Evolutionary conservation across 2,113 vertebrate genomes (phyloP), one percentile per base, ranked within the genome.

Genomic region (Cochlearius cochlearius): DNA sequence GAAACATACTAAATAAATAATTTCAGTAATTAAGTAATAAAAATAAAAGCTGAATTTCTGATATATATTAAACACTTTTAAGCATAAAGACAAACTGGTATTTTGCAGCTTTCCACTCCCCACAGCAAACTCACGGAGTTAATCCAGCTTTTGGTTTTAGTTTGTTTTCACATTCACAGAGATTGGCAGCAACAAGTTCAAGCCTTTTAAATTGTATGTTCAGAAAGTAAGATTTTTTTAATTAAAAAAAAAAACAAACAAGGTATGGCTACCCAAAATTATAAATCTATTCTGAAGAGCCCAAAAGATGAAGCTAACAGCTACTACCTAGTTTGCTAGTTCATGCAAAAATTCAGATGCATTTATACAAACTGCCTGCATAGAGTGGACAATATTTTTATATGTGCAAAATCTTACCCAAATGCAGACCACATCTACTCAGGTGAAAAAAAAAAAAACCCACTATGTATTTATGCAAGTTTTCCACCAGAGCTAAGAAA

Each of bases 401-500:
- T 9, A 60, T 0, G 8, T 2, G 2, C 39, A 60, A 64, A 63
- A 59, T 16, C 23, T 43, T 17, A 85, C 7, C 18, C n/a, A 92
- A 91, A 75, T 0, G 0, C 19, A 82, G 26, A 56, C 25, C 26
- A 67, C 6, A 43, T 1, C 63, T 13, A 50, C 5, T 16, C 7
- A 16, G 10, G 34, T 49, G 43, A n/a, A 55, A 75, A 69, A 27
- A 25, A 41, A 41, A 41, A 41, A 41, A 41, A 41, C 12, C 11
- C 11, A 11, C 11, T 41, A 5, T 1, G 0, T 18, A 52, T 11
- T 55, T 43, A 82, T 5, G 8, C 26, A 84, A 47, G 19, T 88
- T 64, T 80, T 71, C 11, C 7, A 18, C 9, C 21, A 60, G 11
- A 74, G 30, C 27, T 67, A 74, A 59, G 9, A 68, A 60, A 38